phyloP scores from a whole-genome alignment of 2,888 invertebrate genomes.

The Brachyptera putata region DNA sequence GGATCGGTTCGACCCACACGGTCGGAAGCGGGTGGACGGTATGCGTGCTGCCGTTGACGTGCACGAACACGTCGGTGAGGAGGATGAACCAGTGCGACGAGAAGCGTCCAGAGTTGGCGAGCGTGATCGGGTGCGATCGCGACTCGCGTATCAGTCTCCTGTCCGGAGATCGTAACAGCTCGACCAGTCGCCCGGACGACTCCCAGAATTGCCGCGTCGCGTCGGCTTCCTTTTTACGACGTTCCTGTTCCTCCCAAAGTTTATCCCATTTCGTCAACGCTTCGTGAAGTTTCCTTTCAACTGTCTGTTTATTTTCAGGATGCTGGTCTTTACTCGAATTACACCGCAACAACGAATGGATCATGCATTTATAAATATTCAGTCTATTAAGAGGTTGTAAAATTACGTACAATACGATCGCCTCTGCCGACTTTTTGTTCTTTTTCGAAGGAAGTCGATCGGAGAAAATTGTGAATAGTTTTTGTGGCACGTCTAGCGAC shows the following conservation, averaged over 20 bases:
- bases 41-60: constrained; percentile 63
- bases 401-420: constrained; percentile 52
- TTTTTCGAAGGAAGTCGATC: constrained; percentile 54
- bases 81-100: constrained; percentile 76
- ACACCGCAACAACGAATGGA: constrained; percentile 53
- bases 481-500: constrained; percentile 57
- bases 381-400: constrained; percentile 59
- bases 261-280: constrained; percentile 57
- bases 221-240: constrained; percentile 57
- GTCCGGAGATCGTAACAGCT: constrained; percentile 58
- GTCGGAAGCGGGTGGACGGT: constrained; percentile 65
- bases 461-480: constrained; percentile 53
- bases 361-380: constrained; percentile 59
- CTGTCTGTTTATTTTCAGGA: constrained; percentile 41
- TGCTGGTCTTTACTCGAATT: constrained; percentile 47
- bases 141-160: constrained; percentile 77
- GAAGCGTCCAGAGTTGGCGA: constrained; percentile 68
- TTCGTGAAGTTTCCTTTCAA: constrained; percentile 53
- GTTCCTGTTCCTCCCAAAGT: constrained; percentile 60
- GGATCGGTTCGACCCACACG: constrained; percentile 73
- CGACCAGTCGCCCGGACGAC: constrained; percentile 59
- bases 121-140: constrained; percentile 61
- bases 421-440: constrained; percentile 45
- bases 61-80: constrained; percentile 76
- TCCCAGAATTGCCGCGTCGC: constrained; percentile 71